Evolutionary conservation across 2,113 vertebrate genomes (phyloP).

Genomic region (Corynorhinus townsendii): DNA sequence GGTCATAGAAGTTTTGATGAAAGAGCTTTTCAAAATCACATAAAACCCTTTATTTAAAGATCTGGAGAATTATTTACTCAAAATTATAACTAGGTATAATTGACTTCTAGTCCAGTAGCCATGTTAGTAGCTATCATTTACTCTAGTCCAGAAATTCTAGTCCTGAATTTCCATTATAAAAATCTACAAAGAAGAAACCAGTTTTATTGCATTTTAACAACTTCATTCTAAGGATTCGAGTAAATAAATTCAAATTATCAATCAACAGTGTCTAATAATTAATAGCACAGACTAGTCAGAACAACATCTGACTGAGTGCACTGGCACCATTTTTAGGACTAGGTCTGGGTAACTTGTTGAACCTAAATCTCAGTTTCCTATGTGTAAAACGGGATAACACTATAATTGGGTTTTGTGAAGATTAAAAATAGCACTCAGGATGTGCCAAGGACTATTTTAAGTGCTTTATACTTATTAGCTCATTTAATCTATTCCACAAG

Average conservation of each 20-base stretch:
- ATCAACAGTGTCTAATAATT: not conserved
- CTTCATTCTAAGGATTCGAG: not conserved
- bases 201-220: conserved; percentile 4
- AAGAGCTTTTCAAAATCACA: conserved; percentile 23
- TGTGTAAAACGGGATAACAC: not conserved
- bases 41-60: conserved; percentile 4
- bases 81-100: conserved; percentile 23
- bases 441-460: not conserved
- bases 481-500: not conserved
- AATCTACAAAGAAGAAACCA: conserved; percentile 23
- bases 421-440: conserved; percentile 1
- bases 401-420: not conserved
- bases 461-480: not conserved
- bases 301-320: not conserved
- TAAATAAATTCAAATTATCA: not conserved
- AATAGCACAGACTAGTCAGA: not conserved
- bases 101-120: not conserved
- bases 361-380: not conserved
- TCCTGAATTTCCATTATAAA: not conserved
- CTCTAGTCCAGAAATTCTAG: not conserved
- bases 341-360: not conserved
- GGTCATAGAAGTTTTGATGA: not conserved
- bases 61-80: conserved; percentile 4
- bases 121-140: no score
- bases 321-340: not conserved